Evolutionary conservation across 2,888 invertebrate species (phyloP).

Genomic region (Mycalesis mineus): DNA sequence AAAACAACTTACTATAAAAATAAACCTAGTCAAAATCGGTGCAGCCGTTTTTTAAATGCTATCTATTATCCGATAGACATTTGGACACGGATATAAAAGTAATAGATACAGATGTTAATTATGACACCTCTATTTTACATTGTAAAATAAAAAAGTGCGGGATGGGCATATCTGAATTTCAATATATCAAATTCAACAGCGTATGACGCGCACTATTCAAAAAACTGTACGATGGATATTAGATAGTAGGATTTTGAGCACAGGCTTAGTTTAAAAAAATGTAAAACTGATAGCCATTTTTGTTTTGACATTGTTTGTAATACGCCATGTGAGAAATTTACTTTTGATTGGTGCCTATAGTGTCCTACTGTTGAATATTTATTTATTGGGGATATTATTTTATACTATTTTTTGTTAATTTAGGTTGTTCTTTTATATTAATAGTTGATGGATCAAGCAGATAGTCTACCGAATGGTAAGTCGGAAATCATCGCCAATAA

Average conservation of each 20-base stretch:
- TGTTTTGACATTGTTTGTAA: neutral
- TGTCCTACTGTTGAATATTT: neutral
- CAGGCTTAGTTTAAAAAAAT: neutral
- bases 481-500: too few relatives aligned
- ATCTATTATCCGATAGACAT: too few relatives aligned
- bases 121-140: neutral
- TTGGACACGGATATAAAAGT: too few relatives aligned
- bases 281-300: neutral
- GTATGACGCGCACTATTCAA: neutral
- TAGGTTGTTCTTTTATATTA: too few relatives aligned
- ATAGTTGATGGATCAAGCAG: too few relatives aligned
- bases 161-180: neutral
- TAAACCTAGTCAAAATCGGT: too few relatives aligned
- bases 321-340: neutral
- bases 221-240: slow-evolving; percentile 2
- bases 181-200: neutral
- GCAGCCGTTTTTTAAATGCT: too few relatives aligned
- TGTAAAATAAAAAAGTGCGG: neutral
- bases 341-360: neutral
- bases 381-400: neutral
- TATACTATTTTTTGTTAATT: too few relatives aligned
- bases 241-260: neutral
- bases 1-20: too few relatives aligned
- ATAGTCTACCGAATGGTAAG: too few relatives aligned
- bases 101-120: too few relatives aligned